Percentiles rank a stretch among this genome's conserved stretches.
Evolutionary conservation across 1,140 invertebrate genomes (phyloP).

Genomic region (Drosophila yakuba): DNA sequence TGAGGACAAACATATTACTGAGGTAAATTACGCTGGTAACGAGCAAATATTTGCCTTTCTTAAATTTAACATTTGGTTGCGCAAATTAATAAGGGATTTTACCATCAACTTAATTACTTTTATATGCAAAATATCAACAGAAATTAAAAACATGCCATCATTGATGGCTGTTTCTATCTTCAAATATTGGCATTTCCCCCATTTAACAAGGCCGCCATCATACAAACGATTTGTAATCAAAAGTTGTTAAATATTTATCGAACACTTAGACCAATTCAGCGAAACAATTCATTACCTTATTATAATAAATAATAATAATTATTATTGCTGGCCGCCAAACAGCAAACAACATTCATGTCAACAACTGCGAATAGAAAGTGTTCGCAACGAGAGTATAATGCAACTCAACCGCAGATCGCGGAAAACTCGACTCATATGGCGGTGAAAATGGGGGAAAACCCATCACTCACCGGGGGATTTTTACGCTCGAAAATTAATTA

Average conservation of each 20-base stretch:
- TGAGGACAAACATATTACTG: neutral
- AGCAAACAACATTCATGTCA: slow-evolving; percentile 1
- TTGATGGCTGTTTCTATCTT: neutral
- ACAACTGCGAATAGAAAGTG: slow-evolving; percentile 3
- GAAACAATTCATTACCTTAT: slow-evolving; percentile 9
- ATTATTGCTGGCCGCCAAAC: slow-evolving; percentile 4
- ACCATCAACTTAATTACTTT: too few species aligned
- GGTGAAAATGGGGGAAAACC: neutral
- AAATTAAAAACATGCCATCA: neutral
- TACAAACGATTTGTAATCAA: slow-evolving; percentile 1
- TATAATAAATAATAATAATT: slow-evolving; percentile 1
- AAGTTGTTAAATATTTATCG: slow-evolving; percentile 17
- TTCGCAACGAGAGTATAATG: neutral
- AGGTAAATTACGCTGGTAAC: too few species aligned
- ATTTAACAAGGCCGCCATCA: neutral
- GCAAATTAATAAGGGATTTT: too few species aligned
- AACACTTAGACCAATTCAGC: neutral
- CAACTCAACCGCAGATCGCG: neutral
- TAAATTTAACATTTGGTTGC: neutral
- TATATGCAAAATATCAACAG: neutral
- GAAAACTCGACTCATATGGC: neutral
- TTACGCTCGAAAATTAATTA: slow-evolving; percentile 40
- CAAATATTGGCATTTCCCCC: neutral
- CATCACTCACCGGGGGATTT: slow-evolving; percentile 17
- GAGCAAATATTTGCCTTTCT: neutral